Evolutionary conservation across 2,113 vertebrate genomes (phyloP).

Genomic region (Labeo rohita): DNA sequence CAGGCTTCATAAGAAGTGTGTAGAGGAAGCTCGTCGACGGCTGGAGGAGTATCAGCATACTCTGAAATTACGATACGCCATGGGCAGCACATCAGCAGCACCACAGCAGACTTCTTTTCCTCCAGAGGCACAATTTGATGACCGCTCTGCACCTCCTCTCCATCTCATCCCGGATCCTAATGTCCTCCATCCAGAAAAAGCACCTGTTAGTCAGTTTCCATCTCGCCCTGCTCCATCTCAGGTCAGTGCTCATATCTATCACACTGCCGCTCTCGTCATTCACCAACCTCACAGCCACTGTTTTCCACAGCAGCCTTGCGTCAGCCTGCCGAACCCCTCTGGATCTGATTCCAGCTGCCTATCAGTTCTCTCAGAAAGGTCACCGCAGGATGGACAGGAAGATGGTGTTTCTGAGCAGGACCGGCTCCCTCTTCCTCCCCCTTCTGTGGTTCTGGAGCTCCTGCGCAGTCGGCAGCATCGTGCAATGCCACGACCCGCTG

Average conservation of each 20-base stretch:
- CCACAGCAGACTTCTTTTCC: background rate
- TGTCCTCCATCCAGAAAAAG: background rate
- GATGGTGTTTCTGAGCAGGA: background rate
- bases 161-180: background rate
- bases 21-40: slow-evolving; percentile 78
- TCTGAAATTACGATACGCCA: slow-evolving; percentile 72
- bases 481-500: background rate
- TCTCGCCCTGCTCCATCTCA: background rate
- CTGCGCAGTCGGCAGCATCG: background rate
- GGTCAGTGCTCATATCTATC: background rate
- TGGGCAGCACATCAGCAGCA: background rate
- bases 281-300: background rate
- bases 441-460: slow-evolving; percentile 59
- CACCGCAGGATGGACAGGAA: background rate
- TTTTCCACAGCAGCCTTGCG: background rate
- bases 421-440: slow-evolving; percentile 4
- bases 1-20: slow-evolving; percentile 81
- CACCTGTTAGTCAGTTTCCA: background rate
- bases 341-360: background rate
- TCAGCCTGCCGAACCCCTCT: background rate
- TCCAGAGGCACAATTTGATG: background rate
- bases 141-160: background rate
- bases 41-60: slow-evolving; percentile 85
- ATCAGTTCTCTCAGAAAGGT: background rate
- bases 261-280: background rate